phyloP scores from a whole-genome alignment of 2,888 invertebrate genomes.

The Baronia brevicornis region DNA sequence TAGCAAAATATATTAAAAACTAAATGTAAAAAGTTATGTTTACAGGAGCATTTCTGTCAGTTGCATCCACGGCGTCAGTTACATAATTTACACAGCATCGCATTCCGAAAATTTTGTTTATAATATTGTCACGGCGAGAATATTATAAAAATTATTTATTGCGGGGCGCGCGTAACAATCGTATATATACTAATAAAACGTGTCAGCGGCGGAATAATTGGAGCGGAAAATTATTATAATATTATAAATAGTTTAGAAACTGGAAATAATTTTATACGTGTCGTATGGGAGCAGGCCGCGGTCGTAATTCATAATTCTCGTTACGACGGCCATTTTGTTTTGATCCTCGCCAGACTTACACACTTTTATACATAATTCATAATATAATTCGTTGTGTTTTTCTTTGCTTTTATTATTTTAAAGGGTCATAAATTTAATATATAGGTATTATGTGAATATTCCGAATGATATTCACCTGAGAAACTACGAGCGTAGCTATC shows the following conservation, averaged over 20 bases:
- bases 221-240: constrained; percentile 70
- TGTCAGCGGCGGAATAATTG: constrained; percentile 69
- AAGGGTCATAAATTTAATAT: too few species aligned
- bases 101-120: constrained; percentile 44
- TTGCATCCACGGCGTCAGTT: constrained; percentile 34
- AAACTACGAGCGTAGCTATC: too few species aligned
- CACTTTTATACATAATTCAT: background rate
- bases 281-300: constrained; percentile 54
- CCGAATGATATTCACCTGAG: too few species aligned
- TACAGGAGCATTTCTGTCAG: constrained; percentile 37
- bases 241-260: constrained; percentile 70
- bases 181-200: constrained; percentile 67
- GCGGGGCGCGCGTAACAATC: constrained; percentile 55
- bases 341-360: constrained; percentile 40
- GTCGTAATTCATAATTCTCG: constrained; percentile 63
- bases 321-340: constrained; percentile 26
- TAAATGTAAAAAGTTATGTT: constrained; percentile 16
- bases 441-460: too few species aligned
- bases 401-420: too few species aligned
- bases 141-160: constrained; percentile 59
- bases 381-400: too few species aligned
- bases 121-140: constrained; percentile 43
- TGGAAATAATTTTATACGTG: constrained; percentile 63
- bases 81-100: constrained; percentile 35
- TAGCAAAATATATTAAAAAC: constrained; percentile 10